These are phyloP conservation scores for Oriolus oriolus DNA, from an alignment of 2,113 vertebrate genomes.

Conservation along the genomic window DNA sequence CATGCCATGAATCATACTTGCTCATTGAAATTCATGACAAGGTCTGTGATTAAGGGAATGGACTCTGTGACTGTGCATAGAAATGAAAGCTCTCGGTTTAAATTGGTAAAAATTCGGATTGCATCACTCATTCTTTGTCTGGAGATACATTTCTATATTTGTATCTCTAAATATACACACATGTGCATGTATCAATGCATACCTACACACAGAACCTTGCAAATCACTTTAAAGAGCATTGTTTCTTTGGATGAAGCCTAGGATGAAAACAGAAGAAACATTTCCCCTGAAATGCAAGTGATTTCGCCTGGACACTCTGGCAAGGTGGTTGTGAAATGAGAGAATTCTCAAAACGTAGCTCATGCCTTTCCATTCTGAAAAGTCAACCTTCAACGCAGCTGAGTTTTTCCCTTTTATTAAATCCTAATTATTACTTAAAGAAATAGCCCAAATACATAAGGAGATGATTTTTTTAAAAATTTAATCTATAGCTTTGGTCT, in stretches of 20 bases:
- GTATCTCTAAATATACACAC: neutral
- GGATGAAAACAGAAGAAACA: neutral
- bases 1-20: conserved; percentile 32
- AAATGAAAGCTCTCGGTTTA: neutral
- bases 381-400: neutral
- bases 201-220: neutral
- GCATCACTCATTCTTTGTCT: neutral
- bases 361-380: neutral
- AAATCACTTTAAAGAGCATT: neutral
- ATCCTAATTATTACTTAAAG: neutral
- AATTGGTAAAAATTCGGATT: neutral
- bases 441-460: neutral
- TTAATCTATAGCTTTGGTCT: neutral
- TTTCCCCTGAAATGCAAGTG: neutral
- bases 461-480: neutral
- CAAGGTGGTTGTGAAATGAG: neutral
- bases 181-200: neutral
- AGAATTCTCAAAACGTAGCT: neutral
- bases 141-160: neutral
- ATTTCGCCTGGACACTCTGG: neutral
- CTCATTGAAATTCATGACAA: conserved; percentile 35
- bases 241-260: neutral
- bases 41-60: neutral
- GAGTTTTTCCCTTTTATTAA: neutral
- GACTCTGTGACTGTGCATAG: neutral